phyloP scores from a whole-genome alignment of 2,888 invertebrate species.

The Pristionchus entomophagus region DNA sequence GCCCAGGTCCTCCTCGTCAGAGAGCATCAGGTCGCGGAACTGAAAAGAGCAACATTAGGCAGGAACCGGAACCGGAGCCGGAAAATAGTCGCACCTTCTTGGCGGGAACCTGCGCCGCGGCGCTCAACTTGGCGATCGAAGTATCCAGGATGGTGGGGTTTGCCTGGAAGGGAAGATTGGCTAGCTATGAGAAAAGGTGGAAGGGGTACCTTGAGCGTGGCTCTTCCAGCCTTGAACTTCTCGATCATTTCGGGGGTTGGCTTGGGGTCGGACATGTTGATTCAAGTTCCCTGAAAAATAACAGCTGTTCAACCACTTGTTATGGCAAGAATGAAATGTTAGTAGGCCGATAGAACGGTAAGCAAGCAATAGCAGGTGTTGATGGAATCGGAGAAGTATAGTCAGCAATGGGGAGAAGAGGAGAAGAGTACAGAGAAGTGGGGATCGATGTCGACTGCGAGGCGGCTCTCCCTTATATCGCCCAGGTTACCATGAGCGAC shows the following conservation, averaged over 20 bases:
- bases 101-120: constrained; percentile 13
- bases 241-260: constrained; percentile 6
- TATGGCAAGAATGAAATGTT: too few relatives aligned
- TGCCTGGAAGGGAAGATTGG: background rate
- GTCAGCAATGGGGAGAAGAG: background rate
- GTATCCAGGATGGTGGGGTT: background rate
- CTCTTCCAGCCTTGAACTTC: constrained; percentile 12
- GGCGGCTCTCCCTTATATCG: background rate
- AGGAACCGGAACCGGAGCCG: background rate
- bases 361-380: too few relatives aligned
- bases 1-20: constrained; percentile 28
- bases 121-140: constrained; percentile 11
- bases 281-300: background rate
- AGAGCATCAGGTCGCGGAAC: constrained; percentile 37
- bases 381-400: background rate
- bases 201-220: background rate
- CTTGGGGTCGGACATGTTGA: background rate
- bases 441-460: background rate
- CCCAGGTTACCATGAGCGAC: background rate
- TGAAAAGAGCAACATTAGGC: background rate
- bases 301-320: too few relatives aligned
- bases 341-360: too few relatives aligned
- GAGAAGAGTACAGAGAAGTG: background rate
- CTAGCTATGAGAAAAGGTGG: background rate
- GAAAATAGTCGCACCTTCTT: background rate